Evolutionary conservation across 2,113 vertebrate species (phyloP).

Genomic region (Cercopithecus mona): DNA sequence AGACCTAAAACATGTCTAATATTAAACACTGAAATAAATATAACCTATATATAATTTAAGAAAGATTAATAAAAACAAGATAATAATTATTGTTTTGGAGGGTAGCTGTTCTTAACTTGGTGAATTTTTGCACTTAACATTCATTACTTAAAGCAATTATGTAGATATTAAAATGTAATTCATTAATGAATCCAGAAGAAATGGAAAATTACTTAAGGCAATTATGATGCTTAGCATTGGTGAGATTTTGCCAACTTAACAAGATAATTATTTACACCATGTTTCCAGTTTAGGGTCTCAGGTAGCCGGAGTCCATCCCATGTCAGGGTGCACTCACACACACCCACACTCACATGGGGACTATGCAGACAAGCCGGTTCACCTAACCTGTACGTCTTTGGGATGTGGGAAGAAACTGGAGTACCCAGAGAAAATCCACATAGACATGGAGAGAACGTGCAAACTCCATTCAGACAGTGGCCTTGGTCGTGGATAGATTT

Average conservation of each 20-base stretch:
- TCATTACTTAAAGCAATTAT: neutral
- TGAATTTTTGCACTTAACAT: neutral
- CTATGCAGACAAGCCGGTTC: neutral
- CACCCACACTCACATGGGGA: neutral
- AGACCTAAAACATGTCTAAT: neutral
- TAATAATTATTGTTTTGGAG: too few species aligned
- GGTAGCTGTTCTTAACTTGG: neutral
- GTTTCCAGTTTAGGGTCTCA: neutral
- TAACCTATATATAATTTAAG: neutral
- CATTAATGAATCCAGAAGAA: neutral
- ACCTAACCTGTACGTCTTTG: neutral
- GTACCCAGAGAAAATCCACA: neutral
- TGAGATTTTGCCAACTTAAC: neutral
- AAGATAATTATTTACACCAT: neutral
- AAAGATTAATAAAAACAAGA: neutral
- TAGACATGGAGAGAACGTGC: neutral
- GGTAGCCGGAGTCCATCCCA: neutral
- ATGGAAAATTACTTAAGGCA: neutral
- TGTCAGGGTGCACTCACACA: neutral
- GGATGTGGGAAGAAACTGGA: neutral
- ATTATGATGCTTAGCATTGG: neutral
- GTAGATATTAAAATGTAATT: constrained; percentile 6
- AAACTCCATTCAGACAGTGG: neutral
- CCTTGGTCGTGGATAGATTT: neutral
- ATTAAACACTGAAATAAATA: neutral